phyloP scores from a whole-genome alignment of 1,140 invertebrate genomes.

The Hyles vespertilio region DNA sequence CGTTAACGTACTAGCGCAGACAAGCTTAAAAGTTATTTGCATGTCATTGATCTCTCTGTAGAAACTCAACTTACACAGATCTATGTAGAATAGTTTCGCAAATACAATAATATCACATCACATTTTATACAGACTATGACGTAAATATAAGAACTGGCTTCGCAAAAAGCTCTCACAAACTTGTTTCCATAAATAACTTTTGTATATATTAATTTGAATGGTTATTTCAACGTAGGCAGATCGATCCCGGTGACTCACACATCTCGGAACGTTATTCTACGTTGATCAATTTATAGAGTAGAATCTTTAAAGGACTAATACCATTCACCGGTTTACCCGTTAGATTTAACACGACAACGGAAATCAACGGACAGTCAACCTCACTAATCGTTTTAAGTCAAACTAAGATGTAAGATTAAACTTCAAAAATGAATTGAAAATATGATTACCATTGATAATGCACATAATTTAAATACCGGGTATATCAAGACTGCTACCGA shows the following conservation, averaged over 20 bases:
- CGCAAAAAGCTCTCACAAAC: constrained; percentile 10
- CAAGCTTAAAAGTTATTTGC: neutral
- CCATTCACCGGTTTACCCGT: neutral
- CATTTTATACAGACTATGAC: constrained; percentile 2
- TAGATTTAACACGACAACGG: too few species aligned
- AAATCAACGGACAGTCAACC: too few species aligned
- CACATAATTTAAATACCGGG: too few species aligned
- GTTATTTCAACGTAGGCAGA: constrained; percentile 6
- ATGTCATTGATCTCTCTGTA: constrained; percentile 7
- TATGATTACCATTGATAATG: too few species aligned
- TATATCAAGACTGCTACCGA: too few species aligned
- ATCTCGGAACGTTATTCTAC: constrained; percentile 1
- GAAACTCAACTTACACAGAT: neutral
- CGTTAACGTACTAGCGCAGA: too few species aligned
- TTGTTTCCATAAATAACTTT: constrained; percentile 6
- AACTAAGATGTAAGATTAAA: too few species aligned
- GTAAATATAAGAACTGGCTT: constrained; percentile 3
- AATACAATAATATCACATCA: constrained; percentile 4
- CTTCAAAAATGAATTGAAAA: too few species aligned
- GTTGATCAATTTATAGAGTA: constrained; percentile 2
- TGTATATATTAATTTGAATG: constrained; percentile 9
- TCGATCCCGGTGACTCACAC: constrained; percentile 2
- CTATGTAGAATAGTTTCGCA: constrained; percentile 1
- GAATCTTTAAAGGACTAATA: constrained; percentile 5
- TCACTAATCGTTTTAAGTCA: too few species aligned